Base-by-base conservation (phyloP, 2,113 vertebrate species). In the Aix galericulata region DNA sequence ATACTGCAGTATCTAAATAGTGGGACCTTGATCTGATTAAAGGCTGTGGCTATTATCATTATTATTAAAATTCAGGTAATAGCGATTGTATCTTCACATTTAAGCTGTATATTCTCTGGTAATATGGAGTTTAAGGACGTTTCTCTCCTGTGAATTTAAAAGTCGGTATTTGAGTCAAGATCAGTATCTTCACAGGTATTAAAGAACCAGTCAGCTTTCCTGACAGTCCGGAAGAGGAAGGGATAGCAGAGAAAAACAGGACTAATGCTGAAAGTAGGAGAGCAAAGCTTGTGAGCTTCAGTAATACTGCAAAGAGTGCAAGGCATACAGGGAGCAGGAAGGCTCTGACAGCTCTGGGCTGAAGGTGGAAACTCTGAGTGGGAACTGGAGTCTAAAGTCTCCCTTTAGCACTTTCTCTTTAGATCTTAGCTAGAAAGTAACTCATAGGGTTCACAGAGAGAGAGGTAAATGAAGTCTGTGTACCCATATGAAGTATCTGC, bases 41-140 rank as follows among this genome's bases (percentile, higher is more conserved):
- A 86, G 60, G 26, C 62, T 86, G 6, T 75, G 32, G 10, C 21
- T 88, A 58, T 53, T 74, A 75, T 29, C 14, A 31, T 55, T 73
- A n/a, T 55, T 94, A 38, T 72, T 93, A 91, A 88, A 83, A 81
- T 86, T 94, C 79, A 89, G 72, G 53, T 94, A 81, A 72, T 68
- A 84, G 34, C 42, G 88, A 26, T 74, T 89, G 26, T 83, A 52
- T 64, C 60, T 90, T 93, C 64, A 44, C 68, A 42, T 69, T 18
- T n/a, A 88, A 82, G 8, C 67, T 91, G 32, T 63, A 40, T 67
- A 26, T n/a, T 69, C 42, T 80, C 75, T 69, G 52, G 71, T 80
- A 86, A 77, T 5, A 6, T 5, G 15, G n/a, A 68, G 68, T 79
- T 93, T 59, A 67, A 91, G 79, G 20, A 80, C 76, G 60, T 67